A percentile compares a stretch with the other conserved stretches of the same genome.
Evolutionary conservation across 1,140 invertebrate species (phyloP).

Genomic region (Matsumurasca onukii): DNA sequence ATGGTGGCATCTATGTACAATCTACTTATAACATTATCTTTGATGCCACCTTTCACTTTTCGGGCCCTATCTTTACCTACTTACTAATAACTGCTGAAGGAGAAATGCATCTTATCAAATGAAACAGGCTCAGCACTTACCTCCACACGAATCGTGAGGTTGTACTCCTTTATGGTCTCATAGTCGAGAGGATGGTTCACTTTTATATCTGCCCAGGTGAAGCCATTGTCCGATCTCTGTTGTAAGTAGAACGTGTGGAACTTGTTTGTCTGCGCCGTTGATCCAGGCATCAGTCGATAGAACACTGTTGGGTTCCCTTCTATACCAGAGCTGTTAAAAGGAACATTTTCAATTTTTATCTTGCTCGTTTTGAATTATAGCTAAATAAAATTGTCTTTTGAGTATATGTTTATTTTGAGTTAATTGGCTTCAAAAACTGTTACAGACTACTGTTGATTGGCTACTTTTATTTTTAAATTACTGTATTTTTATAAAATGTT

Average conservation of each 20-base stretch:
- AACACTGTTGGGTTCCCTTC: slow-evolving; percentile 94
- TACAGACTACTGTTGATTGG: no score
- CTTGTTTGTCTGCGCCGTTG: slow-evolving; percentile 93
- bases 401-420: no score
- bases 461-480: no score
- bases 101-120: no score
- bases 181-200: slow-evolving; percentile 95
- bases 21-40: no score
- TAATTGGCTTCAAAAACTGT: no score
- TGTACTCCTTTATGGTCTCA: slow-evolving; percentile 94
- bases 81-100: no score
- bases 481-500: no score
- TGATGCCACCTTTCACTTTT: no score
- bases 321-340: slow-evolving; percentile 82
- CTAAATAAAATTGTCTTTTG: background rate
- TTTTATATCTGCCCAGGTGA: slow-evolving; percentile 93
- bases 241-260: slow-evolving; percentile 94
- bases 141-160: slow-evolving; percentile 93
- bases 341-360: slow-evolving; percentile 1
- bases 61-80: no score
- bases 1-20: no score
- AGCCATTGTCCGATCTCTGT: slow-evolving; percentile 85
- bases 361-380: background rate
- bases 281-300: slow-evolving; percentile 91
- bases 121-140: slow-evolving; percentile 65